Evolutionary conservation across 2,113 vertebrate species (phyloP).

Genomic region (Coryphaenoides rupestris): DNA sequence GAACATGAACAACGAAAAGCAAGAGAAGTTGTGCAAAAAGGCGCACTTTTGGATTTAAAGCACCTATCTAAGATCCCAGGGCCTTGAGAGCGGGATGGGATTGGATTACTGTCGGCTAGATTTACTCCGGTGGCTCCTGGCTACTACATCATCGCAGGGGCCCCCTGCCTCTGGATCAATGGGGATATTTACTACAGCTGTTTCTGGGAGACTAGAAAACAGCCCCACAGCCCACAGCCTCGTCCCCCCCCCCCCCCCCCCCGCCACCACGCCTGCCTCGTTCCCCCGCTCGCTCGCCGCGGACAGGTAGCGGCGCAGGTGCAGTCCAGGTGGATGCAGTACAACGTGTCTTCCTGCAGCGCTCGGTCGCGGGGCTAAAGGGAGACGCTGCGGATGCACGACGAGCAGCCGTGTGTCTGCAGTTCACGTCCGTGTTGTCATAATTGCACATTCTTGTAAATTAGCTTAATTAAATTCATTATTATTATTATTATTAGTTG

Average conservation of each 20-base stretch:
- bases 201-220: constrained; percentile 77
- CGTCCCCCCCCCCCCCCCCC: too few relatives aligned
- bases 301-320: constrained; percentile 49
- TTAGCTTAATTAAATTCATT: too few relatives aligned
- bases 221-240: constrained; percentile 69
- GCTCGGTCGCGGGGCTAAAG: too few relatives aligned
- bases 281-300: constrained; percentile 57
- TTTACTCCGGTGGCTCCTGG: constrained; percentile 73
- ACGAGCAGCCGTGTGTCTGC: too few relatives aligned
- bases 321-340: neutral
- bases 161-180: constrained; percentile 79
- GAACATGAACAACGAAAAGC: constrained; percentile 50
- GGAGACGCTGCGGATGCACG: too few relatives aligned
- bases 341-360: too few relatives aligned
- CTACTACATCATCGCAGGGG: constrained; percentile 79
- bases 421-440: too few relatives aligned
- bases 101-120: constrained; percentile 81
- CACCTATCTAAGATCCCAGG: constrained; percentile 77
- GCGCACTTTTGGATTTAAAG: constrained; percentile 77
- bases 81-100: constrained; percentile 78
- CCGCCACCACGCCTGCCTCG: constrained; percentile 65
- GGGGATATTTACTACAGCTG: constrained; percentile 79
- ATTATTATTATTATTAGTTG: too few relatives aligned
- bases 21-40: constrained; percentile 65
- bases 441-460: too few relatives aligned